phyloP scores from a whole-genome alignment of 1,140 invertebrate genomes.

The Drosophila kohkoa region DNA sequence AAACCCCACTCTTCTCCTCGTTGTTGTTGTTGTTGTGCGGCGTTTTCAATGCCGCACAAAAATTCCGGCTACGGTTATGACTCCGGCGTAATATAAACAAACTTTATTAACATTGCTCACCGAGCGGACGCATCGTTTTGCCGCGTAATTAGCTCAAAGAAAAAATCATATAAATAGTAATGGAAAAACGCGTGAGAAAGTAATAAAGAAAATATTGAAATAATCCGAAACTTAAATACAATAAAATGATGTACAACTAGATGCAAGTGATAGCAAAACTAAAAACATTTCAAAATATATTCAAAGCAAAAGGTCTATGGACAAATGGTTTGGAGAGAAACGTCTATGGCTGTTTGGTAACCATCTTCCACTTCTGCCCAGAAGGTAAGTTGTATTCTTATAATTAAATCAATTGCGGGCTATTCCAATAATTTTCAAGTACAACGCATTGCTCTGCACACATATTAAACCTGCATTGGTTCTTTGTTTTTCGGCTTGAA shows the following conservation, averaged over 20 bases:
- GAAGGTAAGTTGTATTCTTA: conserved; percentile 87
- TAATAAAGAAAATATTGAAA: conserved; percentile 4
- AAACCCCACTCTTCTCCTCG: conserved; percentile 50
- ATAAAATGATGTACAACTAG: conserved; percentile 42
- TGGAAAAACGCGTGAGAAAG: conserved; percentile 47
- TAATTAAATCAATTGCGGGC: background rate
- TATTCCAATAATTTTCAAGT: conserved; percentile 1
- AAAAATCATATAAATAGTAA: conserved; percentile 12
- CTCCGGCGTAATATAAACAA: conserved; percentile 70
- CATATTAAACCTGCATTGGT: background rate
- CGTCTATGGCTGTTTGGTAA: conserved; percentile 94
- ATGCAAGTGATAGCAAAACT: background rate
- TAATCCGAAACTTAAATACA: background rate
- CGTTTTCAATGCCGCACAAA: conserved; percentile 74
- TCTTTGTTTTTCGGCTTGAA: conserved; percentile 45
- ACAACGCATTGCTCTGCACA: conserved; percentile 44
- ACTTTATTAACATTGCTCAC: conserved; percentile 71
- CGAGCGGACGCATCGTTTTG: conserved; percentile 58
- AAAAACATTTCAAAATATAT: conserved; percentile 3
- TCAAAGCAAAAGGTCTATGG: conserved; percentile 86
- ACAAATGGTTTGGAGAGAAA: conserved; percentile 95
- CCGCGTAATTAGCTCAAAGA: conserved; percentile 47
- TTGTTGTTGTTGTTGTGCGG: conserved; percentile 38
- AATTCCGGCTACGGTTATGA: conserved; percentile 67
- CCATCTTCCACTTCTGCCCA: conserved; percentile 91